Base-by-base conservation (phyloP, 2,113 vertebrate genomes). In the Tachycineta bicolor region DNA sequence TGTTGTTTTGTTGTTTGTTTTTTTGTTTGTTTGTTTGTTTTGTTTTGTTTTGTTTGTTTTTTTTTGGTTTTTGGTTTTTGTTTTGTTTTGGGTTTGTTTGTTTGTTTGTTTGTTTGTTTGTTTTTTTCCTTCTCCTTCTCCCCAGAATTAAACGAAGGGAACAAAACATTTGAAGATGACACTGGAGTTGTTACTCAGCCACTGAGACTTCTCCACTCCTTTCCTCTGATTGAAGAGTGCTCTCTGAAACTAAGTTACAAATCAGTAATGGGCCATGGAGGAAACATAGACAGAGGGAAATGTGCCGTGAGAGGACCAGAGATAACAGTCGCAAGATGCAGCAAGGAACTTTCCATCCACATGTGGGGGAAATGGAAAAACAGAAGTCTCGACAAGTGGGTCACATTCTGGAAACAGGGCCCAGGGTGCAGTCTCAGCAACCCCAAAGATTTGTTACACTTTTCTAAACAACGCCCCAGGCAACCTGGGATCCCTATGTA, bases 291-390 rank as follows among this genome's bases (percentile, higher is more conserved):
- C n/a, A n/a, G 62, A 18, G 14, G 33, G 55, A 82, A 7, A 22
- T 3, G 6, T 60, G 19, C 1, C 0, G 1, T 18, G 62, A 49
- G 3, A 33, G 17, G n/a, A 53, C 5, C 63, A 41, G 37, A 26
- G n/a, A 8, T 8, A 59, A 14, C 17, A 83, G 31, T 53, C 63
- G 63, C 31, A 49, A 37, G 62, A 4, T 79, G 31, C n/a, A 55
- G 22, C 11, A 43, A 44, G 68, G n/a, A 22, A 87, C 34, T 93
- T 89, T 83, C 34, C 23, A 60, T 10, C 5, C 18, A 39, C 9
- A 9, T 24, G 11, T 8, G 11, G 50, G 26, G 47, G 60, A 84
- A 89, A 26, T 2, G 11, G 14, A 14, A 56, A 86, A 93, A 29
- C 16, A 49, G 58, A 90, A 60, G 29, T 47, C 29, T 47, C 16